These are phyloP conservation scores for Sinocyclocheilus anshuiensis DNA, from an alignment of 2,113 vertebrate species.

Conservation along the genomic window DNA sequence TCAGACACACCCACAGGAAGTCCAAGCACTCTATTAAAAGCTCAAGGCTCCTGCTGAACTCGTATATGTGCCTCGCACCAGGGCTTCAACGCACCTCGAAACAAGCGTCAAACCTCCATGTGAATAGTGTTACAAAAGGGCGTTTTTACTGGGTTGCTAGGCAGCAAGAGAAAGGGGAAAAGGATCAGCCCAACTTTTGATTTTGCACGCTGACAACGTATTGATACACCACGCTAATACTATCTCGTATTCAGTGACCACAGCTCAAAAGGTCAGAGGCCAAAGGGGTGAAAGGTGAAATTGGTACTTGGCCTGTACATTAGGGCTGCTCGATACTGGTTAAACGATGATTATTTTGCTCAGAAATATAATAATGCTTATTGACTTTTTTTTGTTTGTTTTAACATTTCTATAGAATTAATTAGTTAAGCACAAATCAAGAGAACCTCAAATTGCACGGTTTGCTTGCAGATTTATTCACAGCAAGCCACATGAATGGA, in stretches of 20 bases:
- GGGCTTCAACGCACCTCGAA: background rate
- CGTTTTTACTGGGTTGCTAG: background rate
- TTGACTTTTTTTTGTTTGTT: no score
- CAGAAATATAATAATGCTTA: no score
- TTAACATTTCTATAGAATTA: no score
- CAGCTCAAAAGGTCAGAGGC: background rate
- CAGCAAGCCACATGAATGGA: no score
- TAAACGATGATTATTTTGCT: no score
- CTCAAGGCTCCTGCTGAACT: background rate
- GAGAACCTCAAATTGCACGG: no score
- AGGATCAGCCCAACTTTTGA: background rate
- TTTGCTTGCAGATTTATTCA: no score
- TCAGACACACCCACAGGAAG: constrained; percentile 52
- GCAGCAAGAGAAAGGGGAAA: background rate
- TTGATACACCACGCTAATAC: background rate
- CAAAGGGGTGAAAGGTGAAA: background rate
- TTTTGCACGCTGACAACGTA: background rate
- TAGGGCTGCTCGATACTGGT: no score
- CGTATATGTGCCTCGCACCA: background rate
- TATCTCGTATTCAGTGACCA: background rate
- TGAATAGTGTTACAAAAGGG: background rate
- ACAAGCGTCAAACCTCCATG: background rate
- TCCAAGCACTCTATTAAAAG: constrained; percentile 17
- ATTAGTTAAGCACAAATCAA: no score
- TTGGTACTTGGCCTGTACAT: background rate